Base-by-base conservation (phyloP, 2,888 invertebrate species). In the Nymphalis polychloros region DNA sequence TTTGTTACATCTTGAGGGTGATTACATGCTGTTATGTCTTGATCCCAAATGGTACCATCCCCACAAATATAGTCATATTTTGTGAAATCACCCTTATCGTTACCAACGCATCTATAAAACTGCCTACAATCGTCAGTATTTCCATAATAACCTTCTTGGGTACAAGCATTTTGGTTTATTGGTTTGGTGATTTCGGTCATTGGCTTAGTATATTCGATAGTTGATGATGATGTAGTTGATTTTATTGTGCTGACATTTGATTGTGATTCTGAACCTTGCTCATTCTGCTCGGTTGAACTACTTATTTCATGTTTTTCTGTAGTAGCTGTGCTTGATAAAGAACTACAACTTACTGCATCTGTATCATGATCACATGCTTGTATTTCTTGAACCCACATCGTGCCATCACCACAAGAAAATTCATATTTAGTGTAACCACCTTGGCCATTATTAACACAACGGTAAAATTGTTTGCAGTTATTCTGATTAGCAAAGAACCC, bases 11-110 rank as follows among this genome's bases (percentile, higher is more conserved):
- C 88, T 76, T 84, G 81, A 62, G 92, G 90, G 79, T 92, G 89
- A 79, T 92, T 92, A 76, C 92, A 92, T 47, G 61, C 95, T 93
- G 80, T 94, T 69, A 94, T 86, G 63, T 92, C 87, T 68, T 94
- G 93, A 86, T 96, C 96, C 96, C 97, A 97, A 47, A 95, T 95
- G 7, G 97, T 97, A 62, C 96, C 96, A 65, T 95, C 93, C 4
- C 95, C 95, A 83, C 97, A 97, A 17, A 89, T 89, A 82, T 96
- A 97, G 72, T 96, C 95, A 80, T 95, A 95, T 84, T 94, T 94
- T 59, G 87, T 94, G 76, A 90, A 95, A 4, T 92, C 91, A 70
- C 93, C 94, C 41, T 92, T 87, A 0, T 94, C 94, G 79, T 94
- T 93, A 68, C 92, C 89, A 20, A 96, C 96, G 84, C 97, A 97